A percentile compares a stretch with the other conserved stretches of the same genome.
These are phyloP conservation scores for Heliconius ismenius DNA, from an alignment of 2,888 invertebrate genomes.

Conservation along the genomic window DNA sequence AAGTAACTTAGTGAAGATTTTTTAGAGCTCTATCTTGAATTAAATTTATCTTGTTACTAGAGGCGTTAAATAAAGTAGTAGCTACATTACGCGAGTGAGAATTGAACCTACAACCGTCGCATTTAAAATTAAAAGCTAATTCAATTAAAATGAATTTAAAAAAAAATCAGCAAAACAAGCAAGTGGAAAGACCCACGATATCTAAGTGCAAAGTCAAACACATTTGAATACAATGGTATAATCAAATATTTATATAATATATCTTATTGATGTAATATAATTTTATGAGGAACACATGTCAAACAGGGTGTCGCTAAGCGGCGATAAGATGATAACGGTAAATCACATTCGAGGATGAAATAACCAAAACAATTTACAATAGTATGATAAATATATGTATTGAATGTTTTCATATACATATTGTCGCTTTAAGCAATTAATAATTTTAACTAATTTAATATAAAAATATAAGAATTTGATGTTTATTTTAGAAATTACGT, in stretches of 20 bases:
- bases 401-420: background rate
- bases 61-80: background rate
- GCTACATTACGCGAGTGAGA: background rate
- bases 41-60: background rate
- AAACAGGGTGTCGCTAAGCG: conserved; percentile 17
- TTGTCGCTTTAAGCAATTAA: background rate
- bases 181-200: background rate
- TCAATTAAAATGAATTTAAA: background rate
- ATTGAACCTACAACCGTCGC: background rate
- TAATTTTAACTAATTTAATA: no score
- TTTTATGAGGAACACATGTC: background rate
- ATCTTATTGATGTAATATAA: background rate
- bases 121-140: background rate
- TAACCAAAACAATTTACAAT: background rate
- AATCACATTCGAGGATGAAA: background rate
- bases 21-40: no score
- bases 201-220: background rate
- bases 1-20: background rate
- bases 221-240: background rate
- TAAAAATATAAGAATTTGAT: no score
- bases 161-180: background rate
- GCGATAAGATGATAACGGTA: conserved; percentile 13
- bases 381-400: background rate
- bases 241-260: background rate
- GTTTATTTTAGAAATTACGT: no score